Percentiles rank a stretch among this genome's conserved stretches.
Conservation (phyloP, 2,888 invertebrate genomes). For the Embidobia sp. region DNA sequence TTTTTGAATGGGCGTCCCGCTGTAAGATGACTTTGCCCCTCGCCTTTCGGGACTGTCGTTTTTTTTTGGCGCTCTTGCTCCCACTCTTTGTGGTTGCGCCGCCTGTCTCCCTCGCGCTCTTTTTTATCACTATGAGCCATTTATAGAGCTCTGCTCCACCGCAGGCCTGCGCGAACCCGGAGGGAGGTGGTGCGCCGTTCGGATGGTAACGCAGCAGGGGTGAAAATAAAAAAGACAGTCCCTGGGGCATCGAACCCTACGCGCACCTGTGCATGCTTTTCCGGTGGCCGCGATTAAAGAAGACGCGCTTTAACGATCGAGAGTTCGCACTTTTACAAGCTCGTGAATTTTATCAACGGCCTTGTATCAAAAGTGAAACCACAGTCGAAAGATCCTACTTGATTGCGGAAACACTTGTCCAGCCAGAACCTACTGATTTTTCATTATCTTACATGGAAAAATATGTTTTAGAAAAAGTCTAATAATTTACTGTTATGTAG, state of each 20-base stretch:
- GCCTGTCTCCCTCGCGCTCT: constrained; percentile 1
- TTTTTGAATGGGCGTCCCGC: constrained; percentile 56
- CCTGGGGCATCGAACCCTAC: constrained; percentile 65
- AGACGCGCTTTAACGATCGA: constrained; percentile 63
- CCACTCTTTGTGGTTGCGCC: constrained; percentile 27
- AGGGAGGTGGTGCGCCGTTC: constrained; percentile 37
- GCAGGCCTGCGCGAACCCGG: constrained; percentile 37
- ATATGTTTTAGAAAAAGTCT: too few species aligned
- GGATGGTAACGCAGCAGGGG: constrained; percentile 62
- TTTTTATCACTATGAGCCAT: constrained; percentile 68
- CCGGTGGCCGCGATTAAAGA: constrained; percentile 62
- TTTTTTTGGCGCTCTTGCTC: constrained; percentile 29
- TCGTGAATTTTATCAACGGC: too few species aligned
- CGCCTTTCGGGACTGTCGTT: background rate
- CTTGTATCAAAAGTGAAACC: too few species aligned
- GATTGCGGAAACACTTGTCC: too few species aligned
- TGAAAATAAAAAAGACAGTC: constrained; percentile 63
- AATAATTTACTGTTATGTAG: too few species aligned
- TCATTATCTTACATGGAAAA: too few species aligned
- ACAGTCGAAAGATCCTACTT: too few species aligned
- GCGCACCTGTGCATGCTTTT: constrained; percentile 64
- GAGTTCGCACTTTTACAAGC: too few species aligned
- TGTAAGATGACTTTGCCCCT: constrained; percentile 30
- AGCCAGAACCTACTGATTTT: too few species aligned
- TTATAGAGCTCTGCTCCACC: constrained; percentile 62